Evolutionary conservation across 1,140 invertebrate genomes (phyloP).

Genomic region (Drosophila guanche): DNA sequence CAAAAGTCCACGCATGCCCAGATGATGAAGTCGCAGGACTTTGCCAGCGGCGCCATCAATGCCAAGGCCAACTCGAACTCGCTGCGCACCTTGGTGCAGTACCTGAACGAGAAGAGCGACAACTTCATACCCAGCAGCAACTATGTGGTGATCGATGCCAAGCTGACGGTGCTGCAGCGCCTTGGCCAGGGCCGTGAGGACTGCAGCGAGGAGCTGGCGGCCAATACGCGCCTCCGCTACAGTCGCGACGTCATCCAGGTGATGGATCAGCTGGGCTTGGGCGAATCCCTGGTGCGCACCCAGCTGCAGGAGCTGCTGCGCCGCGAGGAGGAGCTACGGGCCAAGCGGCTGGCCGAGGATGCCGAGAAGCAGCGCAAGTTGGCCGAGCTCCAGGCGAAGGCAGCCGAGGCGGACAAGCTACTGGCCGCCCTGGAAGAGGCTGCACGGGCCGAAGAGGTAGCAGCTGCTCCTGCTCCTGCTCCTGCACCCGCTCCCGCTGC

Average conservation of each 20-base stretch:
- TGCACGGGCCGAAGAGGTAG: constrained; percentile 14
- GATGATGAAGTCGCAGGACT: constrained; percentile 80
- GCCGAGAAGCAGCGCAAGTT: constrained; percentile 66
- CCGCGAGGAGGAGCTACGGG: constrained; percentile 62
- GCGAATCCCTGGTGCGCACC: constrained; percentile 77
- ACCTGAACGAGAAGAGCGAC: constrained; percentile 76
- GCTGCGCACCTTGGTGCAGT: constrained; percentile 67
- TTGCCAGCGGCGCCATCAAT: constrained; percentile 75
- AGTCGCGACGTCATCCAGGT: constrained; percentile 82
- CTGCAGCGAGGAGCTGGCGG: constrained; percentile 69
- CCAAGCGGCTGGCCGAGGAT: constrained; percentile 54
- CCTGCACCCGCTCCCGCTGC: constrained; percentile 11
- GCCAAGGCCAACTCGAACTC: constrained; percentile 79
- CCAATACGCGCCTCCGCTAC: constrained; percentile 64
- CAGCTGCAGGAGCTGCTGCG: constrained; percentile 59
- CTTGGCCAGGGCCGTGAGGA: constrained; percentile 62
- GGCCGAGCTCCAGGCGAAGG: constrained; percentile 54
- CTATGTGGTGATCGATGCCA: constrained; percentile 76
- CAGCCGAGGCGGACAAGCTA: constrained; percentile 64
- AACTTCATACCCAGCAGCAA: constrained; percentile 75
- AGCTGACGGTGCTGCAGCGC: constrained; percentile 67
- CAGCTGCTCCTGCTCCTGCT: constrained; percentile 3
- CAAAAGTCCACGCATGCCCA: constrained; percentile 77
- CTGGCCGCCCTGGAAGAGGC: constrained; percentile 43
- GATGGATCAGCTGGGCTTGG: constrained; percentile 81